Percentiles rank a stretch among this genome's conserved stretches.
phyloP scores from a whole-genome alignment of 2,797 vertebrate species.

The Micrastur ruficollis region DNA sequence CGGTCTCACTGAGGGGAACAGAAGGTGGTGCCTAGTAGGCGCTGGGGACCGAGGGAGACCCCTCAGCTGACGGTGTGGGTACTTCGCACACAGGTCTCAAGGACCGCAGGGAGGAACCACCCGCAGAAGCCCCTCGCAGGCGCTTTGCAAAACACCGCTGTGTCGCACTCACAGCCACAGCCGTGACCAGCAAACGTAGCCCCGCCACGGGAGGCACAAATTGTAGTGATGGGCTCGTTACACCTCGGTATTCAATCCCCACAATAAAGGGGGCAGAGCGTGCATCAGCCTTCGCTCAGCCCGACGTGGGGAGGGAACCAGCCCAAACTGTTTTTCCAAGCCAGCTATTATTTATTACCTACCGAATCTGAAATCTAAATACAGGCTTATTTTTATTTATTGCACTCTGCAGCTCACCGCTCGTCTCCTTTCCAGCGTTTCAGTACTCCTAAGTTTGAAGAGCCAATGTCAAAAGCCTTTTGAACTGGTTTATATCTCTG shows the following conservation, averaged over 20 bases:
- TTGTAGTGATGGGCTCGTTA: not conserved
- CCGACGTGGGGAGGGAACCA: not conserved
- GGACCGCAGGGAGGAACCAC: not conserved
- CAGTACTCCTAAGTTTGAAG: not conserved
- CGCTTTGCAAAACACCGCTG: too few relatives aligned
- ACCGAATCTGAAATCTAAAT: not conserved
- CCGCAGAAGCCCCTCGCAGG: not conserved
- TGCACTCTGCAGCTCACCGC: not conserved
- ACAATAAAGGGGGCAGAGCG: not conserved
- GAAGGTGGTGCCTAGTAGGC: too few relatives aligned
- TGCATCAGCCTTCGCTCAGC: not conserved
- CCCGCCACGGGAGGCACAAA: not conserved
- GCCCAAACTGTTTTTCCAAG: not conserved
- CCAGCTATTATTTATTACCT: not conserved
- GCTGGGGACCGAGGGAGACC: not conserved
- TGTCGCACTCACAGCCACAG: not conserved
- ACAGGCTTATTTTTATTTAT: not conserved
- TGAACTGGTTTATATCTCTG: not conserved
- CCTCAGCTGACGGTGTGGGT: accelerated
- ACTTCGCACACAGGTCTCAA: not conserved
- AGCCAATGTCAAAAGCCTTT: not conserved
- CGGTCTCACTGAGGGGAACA: accelerated
- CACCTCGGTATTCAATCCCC: too few relatives aligned
- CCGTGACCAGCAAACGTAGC: accelerated
- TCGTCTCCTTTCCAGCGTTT: not conserved